phyloP scores from a whole-genome alignment of 64 coral and sea anemone species.

The Montipora capricornis region DNA sequence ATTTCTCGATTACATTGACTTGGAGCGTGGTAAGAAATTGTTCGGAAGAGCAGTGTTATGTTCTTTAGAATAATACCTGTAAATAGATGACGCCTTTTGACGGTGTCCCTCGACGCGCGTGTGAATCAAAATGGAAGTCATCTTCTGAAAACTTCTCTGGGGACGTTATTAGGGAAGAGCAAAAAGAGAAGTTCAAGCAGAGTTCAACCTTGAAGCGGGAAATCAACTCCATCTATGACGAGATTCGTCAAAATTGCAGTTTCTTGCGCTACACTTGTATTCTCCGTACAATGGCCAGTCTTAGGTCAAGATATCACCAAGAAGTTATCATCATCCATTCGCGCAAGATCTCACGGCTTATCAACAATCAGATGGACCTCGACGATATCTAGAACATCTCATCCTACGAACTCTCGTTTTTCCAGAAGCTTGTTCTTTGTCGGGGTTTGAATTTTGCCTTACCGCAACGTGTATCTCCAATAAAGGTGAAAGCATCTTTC shows the following conservation, averaged over 20 bases:
- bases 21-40: too few relatives aligned
- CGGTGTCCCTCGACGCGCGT: too few relatives aligned
- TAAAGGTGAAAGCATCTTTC: conserved; percentile 38
- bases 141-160: too few relatives aligned
- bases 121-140: too few relatives aligned
- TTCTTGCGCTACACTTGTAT: conserved; percentile 30
- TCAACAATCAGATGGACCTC: conserved; percentile 35
- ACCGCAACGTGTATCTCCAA: conserved; percentile 36
- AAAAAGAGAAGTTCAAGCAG: conserved; percentile 19
- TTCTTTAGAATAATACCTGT: too few relatives aligned
- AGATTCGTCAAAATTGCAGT: conserved; percentile 40
- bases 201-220: conserved; percentile 21
- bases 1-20: too few relatives aligned
- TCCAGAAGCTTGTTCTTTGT: conserved; percentile 26
- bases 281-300: conserved; percentile 43
- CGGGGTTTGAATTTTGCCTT: conserved; percentile 8
- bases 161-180: neutral
- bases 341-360: conserved; percentile 25
- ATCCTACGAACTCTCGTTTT: neutral
- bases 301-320: neutral
- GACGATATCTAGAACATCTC: neutral
- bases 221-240: conserved; percentile 26
- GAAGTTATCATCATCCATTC: conserved; percentile 43
- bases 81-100: too few relatives aligned
- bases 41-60: too few relatives aligned